Conservation (phyloP, 2,797 vertebrate species). For the Ctenopoma kingsleyae region DNA sequence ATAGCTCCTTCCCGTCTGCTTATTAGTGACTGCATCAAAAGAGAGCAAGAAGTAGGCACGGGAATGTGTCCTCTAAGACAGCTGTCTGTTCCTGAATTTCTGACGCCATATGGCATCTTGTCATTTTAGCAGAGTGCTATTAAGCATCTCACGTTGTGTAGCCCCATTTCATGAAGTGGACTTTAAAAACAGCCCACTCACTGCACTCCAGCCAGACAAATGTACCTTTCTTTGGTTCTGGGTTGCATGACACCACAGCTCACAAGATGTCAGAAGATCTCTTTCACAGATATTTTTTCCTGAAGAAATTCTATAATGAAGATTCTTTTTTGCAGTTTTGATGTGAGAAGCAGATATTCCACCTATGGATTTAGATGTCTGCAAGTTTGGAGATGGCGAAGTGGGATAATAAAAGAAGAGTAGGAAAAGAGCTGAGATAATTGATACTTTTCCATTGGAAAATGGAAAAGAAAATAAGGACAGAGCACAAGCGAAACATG, state of each 20-base stretch:
- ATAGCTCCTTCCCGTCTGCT: constrained; percentile 27
- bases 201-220: constrained; percentile 1
- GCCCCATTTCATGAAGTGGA: constrained; percentile 24
- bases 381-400: constrained; percentile 19
- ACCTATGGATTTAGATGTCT: constrained; percentile 17
- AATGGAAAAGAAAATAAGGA: constrained; percentile 7
- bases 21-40: constrained; percentile 46
- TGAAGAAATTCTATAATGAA: not conserved
- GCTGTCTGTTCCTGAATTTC: constrained; percentile 49
- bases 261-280: constrained; percentile 13
- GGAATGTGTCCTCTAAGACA: constrained; percentile 40
- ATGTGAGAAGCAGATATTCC: constrained; percentile 22
- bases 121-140: constrained; percentile 41
- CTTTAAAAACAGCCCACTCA: constrained; percentile 1
- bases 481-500: constrained; percentile 8
- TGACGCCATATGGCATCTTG: constrained; percentile 59
- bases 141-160: constrained; percentile 11
- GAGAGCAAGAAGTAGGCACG: constrained; percentile 14
- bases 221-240: constrained; percentile 9
- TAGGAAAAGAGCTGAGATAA: constrained; percentile 37
- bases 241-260: constrained; percentile 10
- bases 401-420: constrained; percentile 14
- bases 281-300: constrained; percentile 1
- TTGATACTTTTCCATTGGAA: constrained; percentile 34
- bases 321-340: constrained; percentile 7